These are phyloP conservation scores for Brachypterus glaber DNA, from an alignment of 2,888 invertebrate genomes.

Conservation along the genomic window DNA sequence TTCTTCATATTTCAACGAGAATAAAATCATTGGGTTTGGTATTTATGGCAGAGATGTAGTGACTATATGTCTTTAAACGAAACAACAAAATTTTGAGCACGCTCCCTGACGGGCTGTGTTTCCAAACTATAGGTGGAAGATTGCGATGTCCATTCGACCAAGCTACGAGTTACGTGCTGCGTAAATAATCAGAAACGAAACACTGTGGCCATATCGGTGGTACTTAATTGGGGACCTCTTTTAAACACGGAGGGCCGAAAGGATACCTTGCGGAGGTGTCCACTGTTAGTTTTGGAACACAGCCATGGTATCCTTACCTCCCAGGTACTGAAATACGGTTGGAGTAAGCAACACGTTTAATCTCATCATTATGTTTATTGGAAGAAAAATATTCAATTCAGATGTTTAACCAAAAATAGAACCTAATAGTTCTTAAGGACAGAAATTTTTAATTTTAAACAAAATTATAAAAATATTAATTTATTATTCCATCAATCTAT, in stretches of 20 bases:
- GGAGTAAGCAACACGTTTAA: too few relatives aligned
- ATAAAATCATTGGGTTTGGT: too few relatives aligned
- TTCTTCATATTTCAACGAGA: too few relatives aligned
- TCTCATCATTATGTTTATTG: too few relatives aligned
- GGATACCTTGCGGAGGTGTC: slow-evolving; percentile 40
- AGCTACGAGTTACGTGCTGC: not conserved
- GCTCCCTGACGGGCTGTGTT: slow-evolving; percentile 41
- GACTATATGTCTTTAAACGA: too few relatives aligned
- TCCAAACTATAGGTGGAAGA: slow-evolving; percentile 43
- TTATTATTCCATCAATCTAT: too few relatives aligned
- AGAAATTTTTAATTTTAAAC: too few relatives aligned
- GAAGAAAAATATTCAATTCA: too few relatives aligned
- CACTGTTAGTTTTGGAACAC: slow-evolving; percentile 51
- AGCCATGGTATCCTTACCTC: slow-evolving; percentile 56
- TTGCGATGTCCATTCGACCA: slow-evolving; percentile 17
- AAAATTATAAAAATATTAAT: too few relatives aligned
- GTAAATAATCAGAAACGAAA: not conserved
- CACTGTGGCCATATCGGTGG: not conserved
- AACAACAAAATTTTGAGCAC: slow-evolving; percentile 27
- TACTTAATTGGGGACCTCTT: not conserved
- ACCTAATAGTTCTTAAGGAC: too few relatives aligned
- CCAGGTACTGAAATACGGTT: slow-evolving; percentile 43
- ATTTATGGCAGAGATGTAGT: too few relatives aligned
- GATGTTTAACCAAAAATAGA: too few relatives aligned
- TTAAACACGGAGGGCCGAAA: slow-evolving; percentile 32